A percentile compares a stretch with the other conserved stretches of the same genome.
phyloP scores from a whole-genome alignment of 2,888 invertebrate species.

The Seira musarum region DNA sequence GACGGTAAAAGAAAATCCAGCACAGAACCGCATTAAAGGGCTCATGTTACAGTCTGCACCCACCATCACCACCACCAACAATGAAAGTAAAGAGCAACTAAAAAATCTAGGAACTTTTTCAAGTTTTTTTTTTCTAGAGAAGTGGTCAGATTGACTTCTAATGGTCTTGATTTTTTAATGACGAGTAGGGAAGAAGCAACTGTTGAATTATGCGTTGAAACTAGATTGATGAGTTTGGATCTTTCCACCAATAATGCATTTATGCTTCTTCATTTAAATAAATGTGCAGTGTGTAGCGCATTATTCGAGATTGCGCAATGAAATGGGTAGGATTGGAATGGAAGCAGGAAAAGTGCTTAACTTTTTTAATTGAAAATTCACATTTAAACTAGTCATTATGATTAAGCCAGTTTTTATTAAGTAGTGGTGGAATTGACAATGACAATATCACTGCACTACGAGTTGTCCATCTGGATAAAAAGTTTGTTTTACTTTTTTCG shows the following conservation, averaged over 20 bases:
- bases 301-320: not conserved
- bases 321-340: not conserved
- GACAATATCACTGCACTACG: too few relatives aligned
- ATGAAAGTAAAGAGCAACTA: not conserved
- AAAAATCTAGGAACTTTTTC: not conserved
- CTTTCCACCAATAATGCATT: constrained; percentile 22
- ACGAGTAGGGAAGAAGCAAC: not conserved
- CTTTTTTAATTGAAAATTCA: not conserved
- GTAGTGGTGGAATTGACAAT: too few relatives aligned
- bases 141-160: constrained; percentile 42
- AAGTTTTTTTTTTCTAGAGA: not conserved
- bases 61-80: constrained; percentile 23
- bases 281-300: not conserved
- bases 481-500: too few relatives aligned
- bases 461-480: too few relatives aligned
- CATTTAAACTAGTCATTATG: not conserved
- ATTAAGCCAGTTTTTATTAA: not conserved
- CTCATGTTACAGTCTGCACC: constrained; percentile 43
- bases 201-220: not conserved
- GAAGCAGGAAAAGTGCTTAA: too few relatives aligned
- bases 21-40: constrained; percentile 42
- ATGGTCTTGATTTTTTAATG: constrained; percentile 39
- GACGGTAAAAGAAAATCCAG: constrained; percentile 49
- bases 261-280: constrained; percentile 40
- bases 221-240: constrained; percentile 38